Percentiles rank a stretch among this genome's conserved stretches.
phyloP scores from a whole-genome alignment of 2,113 vertebrate genomes.

The Scomber scombrus region DNA sequence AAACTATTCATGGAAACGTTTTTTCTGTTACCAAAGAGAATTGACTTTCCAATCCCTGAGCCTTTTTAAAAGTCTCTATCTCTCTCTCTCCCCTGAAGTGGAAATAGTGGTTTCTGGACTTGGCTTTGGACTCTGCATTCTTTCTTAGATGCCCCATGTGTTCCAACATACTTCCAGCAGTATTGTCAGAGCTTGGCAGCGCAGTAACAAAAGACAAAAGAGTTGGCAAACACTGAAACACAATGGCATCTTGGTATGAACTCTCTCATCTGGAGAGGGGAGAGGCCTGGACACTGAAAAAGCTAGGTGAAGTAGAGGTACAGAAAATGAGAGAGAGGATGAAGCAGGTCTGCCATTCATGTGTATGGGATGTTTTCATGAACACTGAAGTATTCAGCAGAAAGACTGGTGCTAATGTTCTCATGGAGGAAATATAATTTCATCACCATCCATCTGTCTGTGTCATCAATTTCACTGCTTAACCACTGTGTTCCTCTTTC shows the following conservation, averaged over 20 bases:
- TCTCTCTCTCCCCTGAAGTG: conserved; percentile 6
- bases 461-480: conserved; percentile 32
- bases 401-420: conserved; percentile 6
- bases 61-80: neutral
- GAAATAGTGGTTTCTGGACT: conserved; percentile 16
- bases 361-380: conserved; percentile 22
- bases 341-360: conserved; percentile 11
- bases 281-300: conserved; percentile 1
- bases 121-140: conserved; percentile 35
- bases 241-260: conserved; percentile 32
- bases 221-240: conserved; percentile 28
- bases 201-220: neutral
- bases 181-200: conserved; percentile 46
- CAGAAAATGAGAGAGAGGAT: neutral
- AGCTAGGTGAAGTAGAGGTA: neutral
- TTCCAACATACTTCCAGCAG: conserved; percentile 36
- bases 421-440: conserved; percentile 41
- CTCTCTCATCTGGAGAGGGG: conserved; percentile 15
- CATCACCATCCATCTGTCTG: conserved; percentile 28
- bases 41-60: conserved; percentile 11
- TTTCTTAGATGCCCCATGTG: conserved; percentile 50
- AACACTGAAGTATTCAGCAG: conserved; percentile 48
- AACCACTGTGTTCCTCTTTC: conserved; percentile 1
- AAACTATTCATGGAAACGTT: conserved; percentile 30
- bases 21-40: conserved; percentile 26